A percentile compares a stretch with the other conserved stretches of the same genome.
These are phyloP conservation scores for Propithecus coquereli DNA, from an alignment of 2,113 vertebrate genomes.

Conservation along the genomic window DNA sequence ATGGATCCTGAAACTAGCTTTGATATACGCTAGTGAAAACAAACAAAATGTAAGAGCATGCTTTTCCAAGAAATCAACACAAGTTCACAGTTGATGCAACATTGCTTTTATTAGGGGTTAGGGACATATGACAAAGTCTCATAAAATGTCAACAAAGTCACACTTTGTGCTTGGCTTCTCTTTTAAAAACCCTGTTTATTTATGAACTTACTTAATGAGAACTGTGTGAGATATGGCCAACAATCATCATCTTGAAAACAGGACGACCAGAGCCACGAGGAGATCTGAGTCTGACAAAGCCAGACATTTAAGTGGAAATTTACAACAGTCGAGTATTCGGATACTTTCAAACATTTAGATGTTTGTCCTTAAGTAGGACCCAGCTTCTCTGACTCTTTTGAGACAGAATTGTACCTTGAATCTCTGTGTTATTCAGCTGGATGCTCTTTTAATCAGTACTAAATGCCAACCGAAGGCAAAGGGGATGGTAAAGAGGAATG, in stretches of 20 bases:
- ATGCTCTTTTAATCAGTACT: not conserved
- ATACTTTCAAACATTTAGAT: not conserved
- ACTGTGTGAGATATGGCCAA: not conserved
- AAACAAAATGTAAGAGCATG: not conserved
- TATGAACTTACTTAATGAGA: slow-evolving; percentile 23
- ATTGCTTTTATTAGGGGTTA: slow-evolving; percentile 69
- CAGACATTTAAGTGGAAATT: not conserved
- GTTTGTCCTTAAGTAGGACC: not conserved
- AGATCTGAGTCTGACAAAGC: not conserved
- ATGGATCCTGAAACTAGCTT: not conserved
- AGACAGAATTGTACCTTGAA: not conserved
- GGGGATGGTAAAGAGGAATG: not conserved
- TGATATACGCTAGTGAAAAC: not conserved
- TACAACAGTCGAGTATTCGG: not conserved
- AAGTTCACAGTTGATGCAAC: slow-evolving; percentile 40
- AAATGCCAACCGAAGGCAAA: not conserved
- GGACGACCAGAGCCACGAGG: not conserved
- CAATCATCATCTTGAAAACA: slow-evolving; percentile 15
- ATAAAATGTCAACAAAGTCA: slow-evolving; percentile 60
- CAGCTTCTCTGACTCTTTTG: not conserved
- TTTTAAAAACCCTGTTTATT: slow-evolving; percentile 2
- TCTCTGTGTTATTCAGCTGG: not conserved
- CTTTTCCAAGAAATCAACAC: slow-evolving; percentile 60
- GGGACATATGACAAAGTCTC: slow-evolving; percentile 41
- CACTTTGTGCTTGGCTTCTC: slow-evolving; percentile 50